Percentiles rank a stretch among this genome's conserved stretches.
phyloP scores from a whole-genome alignment of 2,113 vertebrate genomes.

The Stigmatopora nigra region DNA sequence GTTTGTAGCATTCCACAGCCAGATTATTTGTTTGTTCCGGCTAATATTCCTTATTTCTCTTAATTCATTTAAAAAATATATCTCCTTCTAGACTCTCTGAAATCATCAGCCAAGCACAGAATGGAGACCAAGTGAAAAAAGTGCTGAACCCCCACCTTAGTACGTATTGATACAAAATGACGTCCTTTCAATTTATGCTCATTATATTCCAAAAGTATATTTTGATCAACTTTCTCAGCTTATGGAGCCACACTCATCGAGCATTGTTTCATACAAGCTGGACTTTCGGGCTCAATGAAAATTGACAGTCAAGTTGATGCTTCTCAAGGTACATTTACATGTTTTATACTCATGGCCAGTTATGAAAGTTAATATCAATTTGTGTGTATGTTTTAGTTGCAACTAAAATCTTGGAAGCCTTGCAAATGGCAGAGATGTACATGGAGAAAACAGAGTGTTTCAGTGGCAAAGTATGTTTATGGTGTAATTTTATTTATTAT shows the following conservation, averaged over 20 bases:
- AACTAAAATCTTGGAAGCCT: slow-evolving; percentile 75
- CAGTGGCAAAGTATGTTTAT: slow-evolving; percentile 76
- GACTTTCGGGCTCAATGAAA: slow-evolving; percentile 77
- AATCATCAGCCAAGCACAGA: slow-evolving; percentile 72
- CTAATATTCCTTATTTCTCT: too few relatives aligned
- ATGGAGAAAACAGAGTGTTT: slow-evolving; percentile 77
- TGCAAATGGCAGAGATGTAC: slow-evolving; percentile 83
- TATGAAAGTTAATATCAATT: background rate
- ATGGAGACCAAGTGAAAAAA: slow-evolving; percentile 85
- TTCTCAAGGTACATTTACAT: slow-evolving; percentile 54
- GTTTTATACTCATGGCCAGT: background rate
- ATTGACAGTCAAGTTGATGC: slow-evolving; percentile 72
- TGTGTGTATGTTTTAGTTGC: slow-evolving; percentile 40
- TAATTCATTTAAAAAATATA: background rate
- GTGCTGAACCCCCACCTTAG: slow-evolving; percentile 87
- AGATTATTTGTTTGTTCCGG: too few relatives aligned
- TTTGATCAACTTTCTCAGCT: slow-evolving; percentile 60
- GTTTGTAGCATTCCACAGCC: too few relatives aligned
- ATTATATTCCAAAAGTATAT: background rate
- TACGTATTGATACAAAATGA: slow-evolving; percentile 64
- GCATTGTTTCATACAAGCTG: slow-evolving; percentile 84
- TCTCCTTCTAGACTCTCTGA: slow-evolving; percentile 76
- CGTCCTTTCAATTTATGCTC: background rate
- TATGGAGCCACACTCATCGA: slow-evolving; percentile 90
- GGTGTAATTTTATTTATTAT: background rate